These are phyloP conservation scores for Hippocampus comes DNA, from an alignment of 2,113 vertebrate genomes.

Conservation along the genomic window DNA sequence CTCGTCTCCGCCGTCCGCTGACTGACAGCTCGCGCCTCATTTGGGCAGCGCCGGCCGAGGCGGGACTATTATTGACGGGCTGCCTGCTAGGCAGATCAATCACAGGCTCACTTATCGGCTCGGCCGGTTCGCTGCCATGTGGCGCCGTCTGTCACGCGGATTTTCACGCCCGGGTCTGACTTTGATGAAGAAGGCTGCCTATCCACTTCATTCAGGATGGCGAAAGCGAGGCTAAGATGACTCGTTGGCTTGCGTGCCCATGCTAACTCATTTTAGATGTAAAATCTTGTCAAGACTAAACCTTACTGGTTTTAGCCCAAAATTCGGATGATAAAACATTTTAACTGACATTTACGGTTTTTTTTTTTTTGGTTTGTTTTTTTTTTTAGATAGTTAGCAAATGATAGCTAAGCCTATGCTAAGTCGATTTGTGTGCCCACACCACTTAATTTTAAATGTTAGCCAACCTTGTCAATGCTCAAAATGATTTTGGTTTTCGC, in stretches of 20 bases:
- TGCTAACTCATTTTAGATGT: no score
- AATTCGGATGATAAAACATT: no score
- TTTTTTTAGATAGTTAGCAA: no score
- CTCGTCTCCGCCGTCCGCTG: neutral
- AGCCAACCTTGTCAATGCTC: no score
- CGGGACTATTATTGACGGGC: neutral
- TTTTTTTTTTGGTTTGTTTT: no score
- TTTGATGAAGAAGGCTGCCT: neutral
- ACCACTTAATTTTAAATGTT: no score
- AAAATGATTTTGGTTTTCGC: no score
- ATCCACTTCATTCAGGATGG: neutral
- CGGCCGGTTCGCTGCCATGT: neutral
- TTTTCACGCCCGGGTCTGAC: neutral
- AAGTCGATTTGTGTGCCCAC: no score
- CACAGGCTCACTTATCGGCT: neutral
- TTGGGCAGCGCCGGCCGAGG: neutral
- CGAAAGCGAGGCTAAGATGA: neutral
- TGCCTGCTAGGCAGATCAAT: neutral
- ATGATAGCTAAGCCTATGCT: no score
- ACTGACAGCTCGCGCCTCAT: neutral
- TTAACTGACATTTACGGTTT: no score
- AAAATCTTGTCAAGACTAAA: no score
- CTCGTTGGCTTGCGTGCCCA: neutral
- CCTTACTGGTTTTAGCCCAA: no score
- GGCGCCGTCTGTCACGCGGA: neutral